Evolutionary conservation across 2,888 invertebrate genomes (phyloP).

Genomic region (Oscheius onirici): DNA sequence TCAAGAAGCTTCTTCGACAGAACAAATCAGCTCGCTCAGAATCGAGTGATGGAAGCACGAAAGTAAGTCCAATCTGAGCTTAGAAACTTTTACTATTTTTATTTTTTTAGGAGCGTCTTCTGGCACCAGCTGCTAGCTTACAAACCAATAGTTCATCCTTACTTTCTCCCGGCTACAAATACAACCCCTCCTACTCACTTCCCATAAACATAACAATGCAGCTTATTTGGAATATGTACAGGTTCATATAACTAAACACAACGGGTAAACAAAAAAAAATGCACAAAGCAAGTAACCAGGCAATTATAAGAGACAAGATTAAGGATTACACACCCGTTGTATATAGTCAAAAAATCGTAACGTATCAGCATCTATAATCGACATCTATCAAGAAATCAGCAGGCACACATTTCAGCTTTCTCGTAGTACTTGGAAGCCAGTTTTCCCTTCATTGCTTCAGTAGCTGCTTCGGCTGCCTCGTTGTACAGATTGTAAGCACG

Average conservation of each 20-base stretch:
- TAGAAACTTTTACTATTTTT: no score
- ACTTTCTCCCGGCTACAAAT: no score
- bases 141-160: no score
- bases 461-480: conserved; percentile 76
- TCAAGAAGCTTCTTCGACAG: no score
- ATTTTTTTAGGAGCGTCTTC: no score
- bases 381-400: conserved; percentile 31
- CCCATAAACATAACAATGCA: neutral
- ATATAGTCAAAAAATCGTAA: conserved; percentile 10
- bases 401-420: conserved; percentile 59
- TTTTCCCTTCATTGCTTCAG: conserved; percentile 76
- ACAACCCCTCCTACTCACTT: neutral
- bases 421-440: conserved; percentile 74
- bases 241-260: conserved; percentile 1
- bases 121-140: no score
- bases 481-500: conserved; percentile 75
- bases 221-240: neutral
- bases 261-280: neutral
- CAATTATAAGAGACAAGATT: conserved; percentile 1
- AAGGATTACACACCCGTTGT: conserved; percentile 15
- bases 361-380: neutral
- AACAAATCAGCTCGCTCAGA: neutral
- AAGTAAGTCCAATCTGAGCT: no score
- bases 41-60: no score
- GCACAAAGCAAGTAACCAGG: neutral